Conservation (phyloP, 2,797 vertebrate genomes). For the Cyprinodon diabolis region DNA sequence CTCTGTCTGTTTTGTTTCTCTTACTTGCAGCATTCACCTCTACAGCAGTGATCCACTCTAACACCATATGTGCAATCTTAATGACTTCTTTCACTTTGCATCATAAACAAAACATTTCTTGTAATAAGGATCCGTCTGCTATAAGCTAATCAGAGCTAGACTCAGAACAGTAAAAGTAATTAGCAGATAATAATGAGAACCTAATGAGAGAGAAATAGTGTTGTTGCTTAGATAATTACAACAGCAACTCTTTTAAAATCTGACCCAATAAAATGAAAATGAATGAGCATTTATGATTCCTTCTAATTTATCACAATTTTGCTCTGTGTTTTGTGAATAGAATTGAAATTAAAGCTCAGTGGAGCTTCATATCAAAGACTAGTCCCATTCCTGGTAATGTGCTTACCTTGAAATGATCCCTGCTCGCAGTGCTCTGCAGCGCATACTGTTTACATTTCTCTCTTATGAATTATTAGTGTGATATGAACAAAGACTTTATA, state of each 20-base stretch:
- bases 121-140: conserved; percentile 45
- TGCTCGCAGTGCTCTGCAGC: conserved; percentile 64
- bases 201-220: conserved; percentile 50
- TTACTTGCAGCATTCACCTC: neutral
- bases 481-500: conserved; percentile 82
- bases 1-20: conserved; percentile 2
- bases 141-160: conserved; percentile 55
- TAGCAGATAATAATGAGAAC: conserved; percentile 66
- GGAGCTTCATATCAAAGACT: conserved; percentile 64
- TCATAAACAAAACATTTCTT: conserved; percentile 35
- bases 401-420: conserved; percentile 78
- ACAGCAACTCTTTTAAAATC: conserved; percentile 64
- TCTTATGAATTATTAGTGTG: conserved; percentile 82
- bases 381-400: conserved; percentile 63
- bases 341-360: conserved; percentile 60
- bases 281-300: conserved; percentile 52
- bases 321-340: conserved; percentile 37
- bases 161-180: conserved; percentile 67
- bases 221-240: conserved; percentile 66
- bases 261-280: conserved; percentile 67
- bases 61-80: conserved; percentile 16
- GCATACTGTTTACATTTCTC: conserved; percentile 81
- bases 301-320: conserved; percentile 50
- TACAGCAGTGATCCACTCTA: conserved; percentile 3
- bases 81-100: conserved; percentile 31